Evolutionary conservation across 2,888 invertebrate genomes (phyloP).

Genomic region (Hydrotaea diabolus): DNA sequence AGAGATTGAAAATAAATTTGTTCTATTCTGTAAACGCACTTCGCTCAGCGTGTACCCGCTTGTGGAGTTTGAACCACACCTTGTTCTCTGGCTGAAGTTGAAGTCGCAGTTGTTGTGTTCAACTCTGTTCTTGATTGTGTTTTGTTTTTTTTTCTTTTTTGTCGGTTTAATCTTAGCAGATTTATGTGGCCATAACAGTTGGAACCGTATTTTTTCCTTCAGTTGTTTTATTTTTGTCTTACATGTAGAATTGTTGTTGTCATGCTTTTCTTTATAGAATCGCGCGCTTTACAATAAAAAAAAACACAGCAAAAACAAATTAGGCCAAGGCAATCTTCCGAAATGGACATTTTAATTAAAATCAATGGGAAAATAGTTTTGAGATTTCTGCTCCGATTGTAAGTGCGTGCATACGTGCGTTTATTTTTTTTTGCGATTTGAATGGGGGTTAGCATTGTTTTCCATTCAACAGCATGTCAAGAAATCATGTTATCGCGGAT

Average conservation of each 20-base stretch:
- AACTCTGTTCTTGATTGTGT: no score
- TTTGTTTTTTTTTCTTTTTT: neutral
- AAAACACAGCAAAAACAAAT: no score
- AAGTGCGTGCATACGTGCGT: constrained; percentile 11
- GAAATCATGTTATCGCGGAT: constrained; percentile 60
- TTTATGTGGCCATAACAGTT: constrained; percentile 18
- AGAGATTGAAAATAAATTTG: neutral
- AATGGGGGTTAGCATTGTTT: constrained; percentile 10
- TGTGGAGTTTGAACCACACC: constrained; percentile 59
- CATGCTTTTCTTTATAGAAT: constrained; percentile 8
- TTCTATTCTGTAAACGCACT: constrained; percentile 46
- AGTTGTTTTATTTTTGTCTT: neutral
- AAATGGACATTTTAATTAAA: constrained; percentile 69
- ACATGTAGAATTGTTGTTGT: neutral
- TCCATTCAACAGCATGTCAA: constrained; percentile 62
- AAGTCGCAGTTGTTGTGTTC: neutral
- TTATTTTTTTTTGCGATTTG: constrained; percentile 1
- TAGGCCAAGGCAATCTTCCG: constrained; percentile 68
- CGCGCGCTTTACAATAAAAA: constrained; percentile 41
- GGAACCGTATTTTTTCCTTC: neutral
- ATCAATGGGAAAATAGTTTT: constrained; percentile 65
- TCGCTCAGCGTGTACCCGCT: constrained; percentile 58
- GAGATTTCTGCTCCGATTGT: neutral
- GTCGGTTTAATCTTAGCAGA: constrained; percentile 26
- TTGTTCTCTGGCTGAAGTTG: constrained; percentile 40